Conservation (phyloP, 1,140 invertebrate genomes). For the Leptopilina boulardi region DNA sequence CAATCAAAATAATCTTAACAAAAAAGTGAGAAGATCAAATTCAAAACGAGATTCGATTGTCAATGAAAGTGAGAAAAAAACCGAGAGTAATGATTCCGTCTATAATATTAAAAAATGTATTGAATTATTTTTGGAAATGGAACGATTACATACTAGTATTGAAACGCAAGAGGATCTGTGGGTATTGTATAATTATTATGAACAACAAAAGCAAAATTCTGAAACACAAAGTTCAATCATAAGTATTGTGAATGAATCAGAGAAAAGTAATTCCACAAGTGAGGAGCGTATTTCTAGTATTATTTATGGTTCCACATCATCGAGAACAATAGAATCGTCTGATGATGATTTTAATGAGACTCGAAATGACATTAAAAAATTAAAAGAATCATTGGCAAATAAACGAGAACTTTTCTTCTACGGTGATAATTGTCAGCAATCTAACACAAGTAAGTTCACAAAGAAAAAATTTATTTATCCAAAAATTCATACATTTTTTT, state of each 20-base stretch:
- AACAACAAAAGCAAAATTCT: background rate
- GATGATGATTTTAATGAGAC: constrained; percentile 52
- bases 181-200: background rate
- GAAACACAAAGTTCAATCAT: background rate
- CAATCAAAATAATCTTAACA: background rate
- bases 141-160: background rate
- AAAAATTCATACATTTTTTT: background rate
- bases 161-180: background rate
- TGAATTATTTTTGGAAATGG: background rate
- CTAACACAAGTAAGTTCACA: background rate
- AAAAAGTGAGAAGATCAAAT: background rate
- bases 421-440: background rate
- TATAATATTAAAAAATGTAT: background rate
- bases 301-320: background rate
- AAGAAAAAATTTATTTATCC: background rate
- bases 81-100: background rate
- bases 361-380: constrained; percentile 53
- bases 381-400: constrained; percentile 59
- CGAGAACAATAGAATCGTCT: constrained; percentile 39
- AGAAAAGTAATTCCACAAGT: background rate
- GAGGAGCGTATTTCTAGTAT: background rate
- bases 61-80: background rate
- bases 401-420: constrained; percentile 62
- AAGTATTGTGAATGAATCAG: background rate
- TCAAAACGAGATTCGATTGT: background rate